These are phyloP conservation scores for Rousettus madagascariensis DNA, from an alignment of 2,797 vertebrate genomes.

Conservation along the genomic window DNA sequence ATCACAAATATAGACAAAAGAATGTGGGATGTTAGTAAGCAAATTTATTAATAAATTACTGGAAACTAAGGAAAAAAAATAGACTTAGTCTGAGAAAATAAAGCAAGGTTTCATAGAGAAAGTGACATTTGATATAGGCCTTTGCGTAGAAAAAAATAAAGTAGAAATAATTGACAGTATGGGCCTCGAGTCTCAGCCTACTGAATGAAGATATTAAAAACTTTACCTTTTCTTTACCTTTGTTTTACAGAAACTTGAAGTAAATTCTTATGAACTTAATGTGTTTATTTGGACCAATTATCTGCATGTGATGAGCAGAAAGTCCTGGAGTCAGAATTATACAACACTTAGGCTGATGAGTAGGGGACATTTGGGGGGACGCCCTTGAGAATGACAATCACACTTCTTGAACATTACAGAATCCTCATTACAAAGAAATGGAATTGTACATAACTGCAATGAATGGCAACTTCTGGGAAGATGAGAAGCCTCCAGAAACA, in stretches of 20 bases:
- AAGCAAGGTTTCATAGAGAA: not conserved
- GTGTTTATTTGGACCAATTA: not conserved
- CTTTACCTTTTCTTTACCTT: not conserved
- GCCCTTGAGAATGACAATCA: not conserved
- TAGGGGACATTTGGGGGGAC: not conserved
- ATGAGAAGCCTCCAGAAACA: not conserved
- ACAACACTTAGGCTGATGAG: not conserved
- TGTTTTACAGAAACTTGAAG: not conserved
- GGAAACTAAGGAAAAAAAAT: not conserved
- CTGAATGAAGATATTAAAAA: not conserved
- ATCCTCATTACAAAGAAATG: not conserved
- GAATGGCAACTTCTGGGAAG: not conserved
- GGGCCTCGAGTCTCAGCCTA: not conserved
- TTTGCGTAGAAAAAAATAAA: not conserved
- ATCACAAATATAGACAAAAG: not conserved
- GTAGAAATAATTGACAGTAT: not conserved
- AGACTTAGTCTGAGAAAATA: not conserved
- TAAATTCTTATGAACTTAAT: not conserved
- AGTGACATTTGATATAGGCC: not conserved
- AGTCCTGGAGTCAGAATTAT: not conserved
- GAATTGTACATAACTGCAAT: not conserved
- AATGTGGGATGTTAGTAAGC: not conserved
- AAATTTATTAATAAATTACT: constrained; percentile 36
- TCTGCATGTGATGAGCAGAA: not conserved
- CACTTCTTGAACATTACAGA: not conserved